Conservation (phyloP, 2,797 vertebrate species). For the Platyrinchus mystaceus region DNA sequence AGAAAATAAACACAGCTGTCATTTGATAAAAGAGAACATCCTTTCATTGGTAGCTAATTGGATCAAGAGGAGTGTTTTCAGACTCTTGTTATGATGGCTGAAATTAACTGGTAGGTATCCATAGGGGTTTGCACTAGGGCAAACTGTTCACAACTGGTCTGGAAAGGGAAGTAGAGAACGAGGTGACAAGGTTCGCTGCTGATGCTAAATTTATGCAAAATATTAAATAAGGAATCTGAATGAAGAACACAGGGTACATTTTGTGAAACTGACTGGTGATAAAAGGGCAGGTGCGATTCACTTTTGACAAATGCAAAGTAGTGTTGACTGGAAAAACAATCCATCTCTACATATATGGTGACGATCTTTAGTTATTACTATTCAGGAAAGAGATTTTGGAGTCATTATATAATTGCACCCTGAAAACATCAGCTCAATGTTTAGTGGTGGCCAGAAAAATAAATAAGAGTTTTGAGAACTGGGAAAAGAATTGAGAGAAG, state of each 20-base stretch:
- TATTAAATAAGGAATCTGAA: neutral
- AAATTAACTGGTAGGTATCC: neutral
- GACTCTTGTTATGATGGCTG: neutral
- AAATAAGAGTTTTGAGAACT: neutral
- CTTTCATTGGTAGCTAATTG: neutral
- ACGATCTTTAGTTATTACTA: conserved; percentile 17
- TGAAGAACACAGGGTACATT: neutral
- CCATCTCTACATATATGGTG: neutral
- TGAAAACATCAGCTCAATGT: neutral
- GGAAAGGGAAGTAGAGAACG: neutral
- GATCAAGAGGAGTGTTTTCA: neutral
- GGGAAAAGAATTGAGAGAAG: conserved; percentile 1
- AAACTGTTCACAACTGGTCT: neutral
- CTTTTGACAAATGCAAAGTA: conserved; percentile 13
- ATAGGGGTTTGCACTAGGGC: neutral
- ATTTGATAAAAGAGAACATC: neutral
- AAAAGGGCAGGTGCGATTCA: neutral
- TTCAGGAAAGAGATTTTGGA: conserved; percentile 18
- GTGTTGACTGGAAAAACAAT: neutral
- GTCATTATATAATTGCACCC: neutral
- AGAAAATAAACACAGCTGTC: neutral
- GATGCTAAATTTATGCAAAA: neutral
- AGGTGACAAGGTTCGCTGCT: neutral
- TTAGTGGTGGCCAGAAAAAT: conserved; percentile 17
- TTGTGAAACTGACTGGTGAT: neutral